Base-by-base conservation (phyloP, 2,888 invertebrate species). In the Fissipunctia ypsillon region DNA sequence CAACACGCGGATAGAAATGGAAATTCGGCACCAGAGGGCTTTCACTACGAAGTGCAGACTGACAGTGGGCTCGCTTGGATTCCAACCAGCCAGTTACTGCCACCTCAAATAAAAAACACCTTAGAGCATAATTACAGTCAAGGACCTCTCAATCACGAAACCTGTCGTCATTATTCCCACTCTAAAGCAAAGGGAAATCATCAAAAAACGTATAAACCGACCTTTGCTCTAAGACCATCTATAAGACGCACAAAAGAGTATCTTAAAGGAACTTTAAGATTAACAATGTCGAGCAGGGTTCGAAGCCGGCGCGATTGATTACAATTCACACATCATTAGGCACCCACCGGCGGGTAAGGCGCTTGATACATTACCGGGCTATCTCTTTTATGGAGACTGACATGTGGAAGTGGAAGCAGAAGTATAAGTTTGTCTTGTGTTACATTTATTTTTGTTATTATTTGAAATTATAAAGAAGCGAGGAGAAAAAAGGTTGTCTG, bases 251-350 rank as follows among this genome's bases (percentile, higher is more conserved):
- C 82, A 87, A 87, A 86, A 76, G 84, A 86, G 82, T 81, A 80
- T 80, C 84, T 87, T 73, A 81, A 85, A 78, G 76, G 80, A 86
- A 87, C 86, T 87, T 87, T 87, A 82, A 86, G 86, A 87, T 86
- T 86, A 86, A 86, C 88, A 87, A 86, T 83, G 87, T 85, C 78
- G 84, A 83, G 82, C 87, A 78, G 65, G 77, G 69, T 81, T 80
- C 80, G 86, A 85, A 81, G 78, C 79, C 78, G 50, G 66, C 60
- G 84, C 90, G 89, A 90, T 90, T 90, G 92, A 91, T 91, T 90
- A 88, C 84, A 86, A 84, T 91, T 91, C 90, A 91, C 92, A 89
- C 89, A 77, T 89, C 92, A 92, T 92, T 92, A 90, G 84, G 87
- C 91, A 87, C 84, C 84, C 85, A 83, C 79, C 86, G 84, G 86